Evolutionary conservation across 2,113 vertebrate species (phyloP), one percentile per base, ranked within the genome.

Genomic region (Empidonax alnorum): DNA sequence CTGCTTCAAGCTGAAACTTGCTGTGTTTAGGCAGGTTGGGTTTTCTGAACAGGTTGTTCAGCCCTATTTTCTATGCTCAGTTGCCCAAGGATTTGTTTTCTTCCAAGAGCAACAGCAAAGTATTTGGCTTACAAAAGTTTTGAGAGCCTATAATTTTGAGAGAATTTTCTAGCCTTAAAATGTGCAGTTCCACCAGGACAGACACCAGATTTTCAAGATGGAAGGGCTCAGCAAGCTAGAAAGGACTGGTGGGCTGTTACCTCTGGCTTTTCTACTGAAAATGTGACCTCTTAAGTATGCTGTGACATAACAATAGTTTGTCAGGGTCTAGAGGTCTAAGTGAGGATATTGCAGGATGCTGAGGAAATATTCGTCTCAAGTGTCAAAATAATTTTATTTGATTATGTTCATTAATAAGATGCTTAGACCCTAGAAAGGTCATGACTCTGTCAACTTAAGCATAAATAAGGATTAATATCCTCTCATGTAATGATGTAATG

Each of bases 21-120:
- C 90, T 93, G 84, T 89, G 92, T 91, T 97, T 90, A 93, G 94
- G 93, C 80, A 95, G 89, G 90, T 77, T 87, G 66, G 50, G 74
- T 94, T 96, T 95, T 95, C 96, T 83, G 52, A 96, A 93, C 97
- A 96, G 95, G 89, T 96, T 96, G 83, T 94, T 97, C 93, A 92
- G 56, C 81, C 77, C 68, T 94, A 69, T 97, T 96, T 98, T 96
- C 95, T 97, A 83, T 85, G 93, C 80, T 95, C 21, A 20, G 65
- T 97, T 96, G 96, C 93, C 84, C 91, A 93, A 94, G 96, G 84
- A 90, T 94, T 94, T 94, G 84, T 95, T 94, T 97, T 96, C 86
- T 93, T 95, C 89, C 78, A 96, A 89, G 52, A 90, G 63, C 80
- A 95, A 92, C 90, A 92, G 72, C 56, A 75, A 86, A 87, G 73